Evolutionary conservation across 2,888 invertebrate genomes (phyloP).

Genomic region (Scaptomyza cyrtandrae): DNA sequence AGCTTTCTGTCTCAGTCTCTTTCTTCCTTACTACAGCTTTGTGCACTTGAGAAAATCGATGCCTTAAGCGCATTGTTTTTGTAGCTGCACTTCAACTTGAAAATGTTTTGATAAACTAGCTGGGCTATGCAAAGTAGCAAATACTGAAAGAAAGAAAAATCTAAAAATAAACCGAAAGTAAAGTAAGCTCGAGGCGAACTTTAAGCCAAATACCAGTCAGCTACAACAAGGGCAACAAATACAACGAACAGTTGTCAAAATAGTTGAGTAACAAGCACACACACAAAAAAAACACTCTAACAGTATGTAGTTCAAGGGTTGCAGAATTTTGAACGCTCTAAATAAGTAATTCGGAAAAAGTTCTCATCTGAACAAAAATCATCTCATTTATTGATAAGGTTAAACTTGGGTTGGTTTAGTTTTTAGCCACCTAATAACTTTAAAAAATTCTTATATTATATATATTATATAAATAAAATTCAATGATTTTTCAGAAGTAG

Average conservation of each 20-base stretch:
- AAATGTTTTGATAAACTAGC: slow-evolving; percentile 78
- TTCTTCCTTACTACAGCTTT: not conserved
- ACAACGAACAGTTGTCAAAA: slow-evolving; percentile 63
- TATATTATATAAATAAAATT: not conserved
- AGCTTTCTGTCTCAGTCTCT: not conserved
- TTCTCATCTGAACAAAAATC: not conserved
- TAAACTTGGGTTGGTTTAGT: not conserved
- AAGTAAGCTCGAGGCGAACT: slow-evolving; percentile 51
- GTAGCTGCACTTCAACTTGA: slow-evolving; percentile 77
- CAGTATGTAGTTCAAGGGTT: not conserved
- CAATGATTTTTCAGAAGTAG: not conserved
- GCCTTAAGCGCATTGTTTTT: slow-evolving; percentile 64
- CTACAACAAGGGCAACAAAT: slow-evolving; percentile 49
- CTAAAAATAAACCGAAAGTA: slow-evolving; percentile 19
- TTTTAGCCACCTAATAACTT: not conserved
- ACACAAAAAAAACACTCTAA: slow-evolving; percentile 8
- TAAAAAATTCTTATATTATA: not conserved
- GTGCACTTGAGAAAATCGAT: slow-evolving; percentile 70
- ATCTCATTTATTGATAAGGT: not conserved
- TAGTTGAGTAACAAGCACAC: slow-evolving; percentile 18
- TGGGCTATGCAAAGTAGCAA: slow-evolving; percentile 63
- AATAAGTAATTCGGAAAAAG: not conserved
- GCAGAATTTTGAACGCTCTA: slow-evolving; percentile 8
- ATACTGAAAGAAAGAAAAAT: slow-evolving; percentile 9
- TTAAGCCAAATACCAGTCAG: slow-evolving; percentile 69